Base-by-base conservation (phyloP, 2,113 vertebrate genomes). In the Megaceryle maxima region DNA sequence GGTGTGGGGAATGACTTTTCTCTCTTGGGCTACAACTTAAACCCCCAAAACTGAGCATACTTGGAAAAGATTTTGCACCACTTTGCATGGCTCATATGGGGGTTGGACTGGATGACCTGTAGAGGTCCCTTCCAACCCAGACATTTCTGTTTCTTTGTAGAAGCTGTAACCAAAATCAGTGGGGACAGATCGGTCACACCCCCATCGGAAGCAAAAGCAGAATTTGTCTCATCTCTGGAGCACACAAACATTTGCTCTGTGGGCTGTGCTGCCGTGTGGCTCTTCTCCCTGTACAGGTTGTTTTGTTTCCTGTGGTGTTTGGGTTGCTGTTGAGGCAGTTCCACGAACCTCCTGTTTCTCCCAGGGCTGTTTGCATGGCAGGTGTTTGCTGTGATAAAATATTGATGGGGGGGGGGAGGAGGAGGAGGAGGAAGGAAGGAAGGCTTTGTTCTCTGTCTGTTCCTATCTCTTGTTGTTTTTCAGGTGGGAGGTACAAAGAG, bases 371-470 rank as follows among this genome's bases (percentile, higher is more conserved):
- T 92, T 77, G 78, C 35, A 4, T 88, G 92, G 75, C 96, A 96
- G 94, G 93, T 96, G 96, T 96, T 96, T 41, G 77, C 83, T 44
- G 72, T 94, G 95, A 95, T 97, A 95, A 97, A 96, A 90, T 64
- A 90, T 88, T 80, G 95, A 74, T 8, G 33, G 67, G 74, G 89
- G 87, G n/a, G n/a, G n/a, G n/a, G n/a, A n/a, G n/a, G 94, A 96
- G 94, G 41, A 62, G 73, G 89, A 96, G 86, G 94, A 96, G 94
- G 63, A 62, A 64, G 62, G 91, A 92, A 96, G 95, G 87, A 72
- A 96, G 84, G 91, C 59, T 95, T 67, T 5, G 37, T 69, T 81
- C 86, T 82, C 55, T 31, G 21, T 29, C 85, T 69, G 62, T 41
- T 70, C 51, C 64, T 83, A 35, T 76, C 90, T 90, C 79, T 64